Evolutionary conservation across 1,140 invertebrate species (phyloP), one percentile per base, ranked within the genome.

Genomic region (Pseudomyrmex cubaensis): DNA sequence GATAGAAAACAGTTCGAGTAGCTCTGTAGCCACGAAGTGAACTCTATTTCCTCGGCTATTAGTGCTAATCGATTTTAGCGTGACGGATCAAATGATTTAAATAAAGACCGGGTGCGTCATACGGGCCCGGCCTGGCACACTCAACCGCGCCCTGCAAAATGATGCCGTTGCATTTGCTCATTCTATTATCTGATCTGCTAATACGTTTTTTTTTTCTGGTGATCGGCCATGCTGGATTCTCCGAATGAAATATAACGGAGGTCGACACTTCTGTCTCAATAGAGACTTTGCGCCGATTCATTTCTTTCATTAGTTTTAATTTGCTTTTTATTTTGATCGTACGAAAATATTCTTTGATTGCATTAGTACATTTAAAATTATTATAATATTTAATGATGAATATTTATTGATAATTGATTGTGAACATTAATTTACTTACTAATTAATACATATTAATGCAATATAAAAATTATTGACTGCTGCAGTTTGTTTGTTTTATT

Each of bases 11-110:
- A 25, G 61, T 50, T 70, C 50, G 82, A 67, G 62, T 35, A 77
- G 74, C 84, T 76, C 62, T 35, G 13, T 35, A 74, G 50, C 82
- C 22, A 50, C 69, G 54, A 48, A 35, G 35, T 70, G 52, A 61
- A 83, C 64, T 90, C 82, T 66, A 85, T 89, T 90, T 86, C 75
- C 70, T 74, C 15, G 82, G 76, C 82, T 86, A 89, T 92, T 90
- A 90, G 76, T 78, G 84, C 78, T 86, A 91, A 90, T 92, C 91
- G 91, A 92, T 91, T 91, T 86, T 85, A 82, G 84, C 90, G 80
- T 87, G 90, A 86, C 87, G 85, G 85, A 90, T 92, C 78, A 85
- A 92, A 90, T 89, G 85, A 90, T 92, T 90, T 90, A 91, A 92
- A 92, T 92, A 90, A 89, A 91, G 88, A 91, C 84, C 86, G 86